Conservation (phyloP, 1,140 invertebrate species). For the Neotoxoptera formosana region DNA sequence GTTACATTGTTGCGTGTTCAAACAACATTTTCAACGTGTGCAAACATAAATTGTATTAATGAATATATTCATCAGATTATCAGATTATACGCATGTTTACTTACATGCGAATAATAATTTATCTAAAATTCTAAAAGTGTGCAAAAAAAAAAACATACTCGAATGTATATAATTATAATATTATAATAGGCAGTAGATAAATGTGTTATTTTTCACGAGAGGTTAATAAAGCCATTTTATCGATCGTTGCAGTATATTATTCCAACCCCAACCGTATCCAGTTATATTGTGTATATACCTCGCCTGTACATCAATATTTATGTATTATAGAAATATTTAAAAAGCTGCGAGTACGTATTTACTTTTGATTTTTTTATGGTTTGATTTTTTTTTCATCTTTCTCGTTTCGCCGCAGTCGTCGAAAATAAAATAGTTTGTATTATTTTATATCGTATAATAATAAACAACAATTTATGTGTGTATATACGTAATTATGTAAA, state of each 20-base stretch:
- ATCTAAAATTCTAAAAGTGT: not conserved
- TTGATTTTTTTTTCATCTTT: not conserved
- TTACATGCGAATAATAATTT: not conserved
- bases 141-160: not conserved
- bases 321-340: not conserved
- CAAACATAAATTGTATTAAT: slow-evolving; percentile 8
- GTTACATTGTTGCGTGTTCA: not conserved
- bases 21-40: not conserved
- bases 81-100: not conserved
- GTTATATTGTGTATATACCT: not conserved
- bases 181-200: not conserved
- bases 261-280: not conserved
- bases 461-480: no score
- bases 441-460: no score
- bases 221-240: not conserved
- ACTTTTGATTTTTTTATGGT: not conserved
- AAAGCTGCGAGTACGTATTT: not conserved
- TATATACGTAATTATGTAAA: no score
- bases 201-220: not conserved
- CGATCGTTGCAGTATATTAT: not conserved
- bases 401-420: not conserved
- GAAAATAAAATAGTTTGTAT: not conserved
- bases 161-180: not conserved
- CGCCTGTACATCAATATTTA: no score
- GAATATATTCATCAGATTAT: slow-evolving; percentile 2